Base-by-base conservation (phyloP, 2,113 vertebrate genomes). In the Tichodroma muraria region DNA sequence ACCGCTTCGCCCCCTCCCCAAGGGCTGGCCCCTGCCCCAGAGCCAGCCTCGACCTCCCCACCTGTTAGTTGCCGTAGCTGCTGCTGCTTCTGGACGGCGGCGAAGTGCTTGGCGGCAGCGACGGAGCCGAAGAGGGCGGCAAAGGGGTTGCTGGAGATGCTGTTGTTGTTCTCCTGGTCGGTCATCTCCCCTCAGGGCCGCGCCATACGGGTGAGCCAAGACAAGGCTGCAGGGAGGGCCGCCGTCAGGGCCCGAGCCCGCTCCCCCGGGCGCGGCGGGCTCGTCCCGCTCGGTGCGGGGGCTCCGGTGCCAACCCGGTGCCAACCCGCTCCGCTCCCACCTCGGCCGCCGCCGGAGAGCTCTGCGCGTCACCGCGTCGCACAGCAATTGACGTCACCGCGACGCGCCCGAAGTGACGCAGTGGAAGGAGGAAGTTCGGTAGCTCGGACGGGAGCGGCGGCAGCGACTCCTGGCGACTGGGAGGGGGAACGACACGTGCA, bases 101-200 rank as follows among this genome's bases (percentile, higher is more conserved):
- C 99, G 97, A 99, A 99, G 93, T 99, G 99, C 93, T 98, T 99
- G 96, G 99, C 99, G 97, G 99, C 99, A 83, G 99, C 99, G 61
- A 99, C 89, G 17, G 99, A 99, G 96, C 99, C 98, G 97, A 99
- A 99, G 91, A 99, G 99, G 77, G 99, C 99, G 95, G 99, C 99
- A 71, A 99, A 99, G 44, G 99, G 99, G 97, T 99, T 99, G 97
- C 98, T 97, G 91, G 99, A 99, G 97, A 99, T 99, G 98, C 98
- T 99, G 98, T 99, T 99, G 98, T 99, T 99, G 98, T 99, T 99
- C 97, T 99, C 99, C 97, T 99, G 99, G 98, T 99, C 99, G 96
- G 98, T 99, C 99, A 99, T 99, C 97, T 98, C 98, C 98, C 94
- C 97, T 97, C 93, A 98, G 97, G 95, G 94, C 95, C 52, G 59